Percentiles rank a stretch among this genome's conserved stretches.
Evolutionary conservation across 2,888 invertebrate genomes (phyloP).

Genomic region (Isotomurus palustris): DNA sequence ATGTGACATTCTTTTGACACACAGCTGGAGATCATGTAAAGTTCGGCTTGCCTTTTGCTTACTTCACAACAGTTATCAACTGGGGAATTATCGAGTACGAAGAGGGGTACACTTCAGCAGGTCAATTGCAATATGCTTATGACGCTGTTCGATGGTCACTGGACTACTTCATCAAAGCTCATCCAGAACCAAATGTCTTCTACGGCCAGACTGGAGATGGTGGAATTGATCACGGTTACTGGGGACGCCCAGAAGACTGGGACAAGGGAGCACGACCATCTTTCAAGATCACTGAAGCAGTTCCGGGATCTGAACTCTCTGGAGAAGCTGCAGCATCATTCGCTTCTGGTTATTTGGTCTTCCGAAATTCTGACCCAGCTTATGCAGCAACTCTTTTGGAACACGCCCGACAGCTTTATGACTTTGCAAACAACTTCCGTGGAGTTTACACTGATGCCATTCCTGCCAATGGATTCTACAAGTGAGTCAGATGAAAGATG

Average conservation of each 20-base stretch:
- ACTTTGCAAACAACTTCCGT: constrained; percentile 54
- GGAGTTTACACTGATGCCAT: constrained; percentile 57
- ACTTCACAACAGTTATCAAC: constrained; percentile 55
- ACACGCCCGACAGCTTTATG: constrained; percentile 55
- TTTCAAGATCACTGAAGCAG: constrained; percentile 4
- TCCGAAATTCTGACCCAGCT: constrained; percentile 48
- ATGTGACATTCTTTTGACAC: background rate
- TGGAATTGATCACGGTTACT: constrained; percentile 57
- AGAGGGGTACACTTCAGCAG: constrained; percentile 53
- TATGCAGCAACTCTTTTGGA: constrained; percentile 53
- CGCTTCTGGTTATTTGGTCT: constrained; percentile 57
- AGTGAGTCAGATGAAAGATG: constrained; percentile 48
- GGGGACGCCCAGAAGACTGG: constrained; percentile 52
- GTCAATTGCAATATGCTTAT: constrained; percentile 52
- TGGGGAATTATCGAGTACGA: constrained; percentile 56
- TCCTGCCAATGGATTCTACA: constrained; percentile 54
- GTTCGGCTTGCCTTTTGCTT: constrained; percentile 55
- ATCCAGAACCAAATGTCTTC: constrained; percentile 47
- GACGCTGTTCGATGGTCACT: constrained; percentile 58
- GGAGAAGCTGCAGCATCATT: constrained; percentile 60
- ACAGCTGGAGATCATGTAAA: constrained; percentile 46
- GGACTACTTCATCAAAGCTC: constrained; percentile 57
- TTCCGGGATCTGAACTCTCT: constrained; percentile 55
- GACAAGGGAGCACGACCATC: background rate
- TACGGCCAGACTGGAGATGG: constrained; percentile 60